Evolutionary conservation across 2,113 vertebrate genomes (phyloP), one percentile per base, ranked within the genome.

Genomic region (Pipra filicauda): DNA sequence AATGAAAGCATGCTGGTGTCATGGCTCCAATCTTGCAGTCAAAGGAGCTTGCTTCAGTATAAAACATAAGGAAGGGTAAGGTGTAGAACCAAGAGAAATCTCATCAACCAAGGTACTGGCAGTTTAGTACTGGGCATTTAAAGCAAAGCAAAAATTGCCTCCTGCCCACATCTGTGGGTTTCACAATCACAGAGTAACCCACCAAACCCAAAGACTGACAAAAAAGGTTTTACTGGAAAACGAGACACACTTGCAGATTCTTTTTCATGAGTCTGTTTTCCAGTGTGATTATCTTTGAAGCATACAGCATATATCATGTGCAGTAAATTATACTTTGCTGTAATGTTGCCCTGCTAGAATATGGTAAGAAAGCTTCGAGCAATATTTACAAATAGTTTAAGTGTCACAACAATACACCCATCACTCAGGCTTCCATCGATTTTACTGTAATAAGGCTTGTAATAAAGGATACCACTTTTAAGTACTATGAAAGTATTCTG

Each of bases 361-460:
- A 98, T 94, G 96, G 96, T 98, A 97, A 91, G 94, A 98, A 97
- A 98, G 93, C 97, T 97, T 95, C 97, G 96, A 98, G 96, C 92
- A 97, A 97, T 98, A 98, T 98, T 98, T 98, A 98, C 97, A 98
- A 98, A 98, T 97, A 98, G 94, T 97, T 98, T 95, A 97, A 95
- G 95, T 97, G 97, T 98, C 97, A 98, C 95, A 98, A 98, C 97
- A 98, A 97, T 98, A 98, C 97, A 97, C 97, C 97, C 97, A 98
- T 97, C 70, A 81, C 92, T 97, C 92, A 85, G 49, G 49, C 77
- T 97, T 97, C 94, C 85, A 76, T 95, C 49, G 51, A 93, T 95
- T 97, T 97, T 86, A 48, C 88, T 95, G 77, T 96, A 97, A 97
- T 93, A 97, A 96, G 43, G 75, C 57, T 86, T 94, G 91, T 95